Evolutionary conservation across 2,113 vertebrate species (phyloP).

Genomic region (Ctenomys sociabilis): DNA sequence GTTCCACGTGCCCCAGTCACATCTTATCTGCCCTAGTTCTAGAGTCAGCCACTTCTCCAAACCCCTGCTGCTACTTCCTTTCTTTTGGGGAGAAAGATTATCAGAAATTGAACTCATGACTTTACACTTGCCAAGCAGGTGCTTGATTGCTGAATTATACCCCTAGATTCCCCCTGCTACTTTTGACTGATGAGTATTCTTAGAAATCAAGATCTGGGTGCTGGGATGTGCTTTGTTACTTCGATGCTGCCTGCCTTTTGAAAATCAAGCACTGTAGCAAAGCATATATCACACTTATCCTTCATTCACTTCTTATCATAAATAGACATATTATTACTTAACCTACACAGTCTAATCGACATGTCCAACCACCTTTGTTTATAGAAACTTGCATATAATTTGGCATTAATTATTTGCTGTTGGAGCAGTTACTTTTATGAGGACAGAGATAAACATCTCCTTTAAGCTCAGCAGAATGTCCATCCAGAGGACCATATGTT

Average conservation of each 20-base stretch:
- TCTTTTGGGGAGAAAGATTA: too few species aligned
- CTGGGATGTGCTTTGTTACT: not conserved
- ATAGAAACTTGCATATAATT: not conserved
- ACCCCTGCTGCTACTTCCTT: not conserved
- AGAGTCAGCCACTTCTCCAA: not conserved
- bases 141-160: too few species aligned
- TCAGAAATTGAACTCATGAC: too few species aligned
- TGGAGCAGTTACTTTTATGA: not conserved
- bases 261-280: not conserved
- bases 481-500: not conserved
- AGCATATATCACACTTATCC: too few species aligned
- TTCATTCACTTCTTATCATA: too few species aligned
- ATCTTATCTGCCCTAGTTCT: not conserved
- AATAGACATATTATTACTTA: not conserved
- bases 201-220: not conserved
- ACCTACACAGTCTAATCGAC: not conserved
- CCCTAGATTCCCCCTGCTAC: not conserved
- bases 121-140: too few species aligned
- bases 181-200: not conserved
- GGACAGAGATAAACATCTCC: not conserved
- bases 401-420: not conserved
- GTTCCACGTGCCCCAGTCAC: not conserved
- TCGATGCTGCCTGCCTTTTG: not conserved
- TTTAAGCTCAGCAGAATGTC: not conserved
- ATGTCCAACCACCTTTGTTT: not conserved